These are phyloP conservation scores for Nomada goodeniana DNA, from an alignment of 2,888 invertebrate species.

Conservation along the genomic window DNA sequence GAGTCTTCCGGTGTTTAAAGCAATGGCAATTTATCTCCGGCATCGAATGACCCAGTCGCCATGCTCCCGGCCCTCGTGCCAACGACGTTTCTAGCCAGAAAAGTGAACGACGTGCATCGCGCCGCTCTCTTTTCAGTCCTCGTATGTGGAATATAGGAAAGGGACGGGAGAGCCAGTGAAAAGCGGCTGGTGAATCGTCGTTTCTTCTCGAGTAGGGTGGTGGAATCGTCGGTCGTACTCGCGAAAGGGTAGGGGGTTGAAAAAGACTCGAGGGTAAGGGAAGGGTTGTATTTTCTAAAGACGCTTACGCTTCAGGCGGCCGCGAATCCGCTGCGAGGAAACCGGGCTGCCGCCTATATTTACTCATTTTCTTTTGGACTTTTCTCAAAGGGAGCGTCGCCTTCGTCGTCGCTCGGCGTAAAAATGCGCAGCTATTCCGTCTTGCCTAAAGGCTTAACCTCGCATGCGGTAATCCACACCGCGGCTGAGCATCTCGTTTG, in stretches of 20 bases:
- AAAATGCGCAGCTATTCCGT: conserved; percentile 70
- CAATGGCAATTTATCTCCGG: conserved; percentile 60
- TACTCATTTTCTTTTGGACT: conserved; percentile 71
- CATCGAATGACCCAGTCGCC: conserved; percentile 61
- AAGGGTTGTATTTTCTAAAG: conserved; percentile 69
- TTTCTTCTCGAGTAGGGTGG: conserved; percentile 23
- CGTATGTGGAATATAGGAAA: conserved; percentile 41
- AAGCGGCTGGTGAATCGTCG: conserved; percentile 12
- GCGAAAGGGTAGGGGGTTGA: conserved; percentile 20
- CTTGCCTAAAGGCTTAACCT: conserved; percentile 69
- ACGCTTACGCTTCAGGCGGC: conserved; percentile 70
- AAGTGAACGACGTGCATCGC: conserved; percentile 51
- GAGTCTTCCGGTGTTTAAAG: conserved; percentile 46
- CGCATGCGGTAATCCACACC: conserved; percentile 57
- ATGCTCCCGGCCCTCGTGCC: conserved; percentile 64
- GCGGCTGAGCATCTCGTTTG: conserved; percentile 49
- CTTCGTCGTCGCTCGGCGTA: conserved; percentile 64
- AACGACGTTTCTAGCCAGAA: conserved; percentile 57
- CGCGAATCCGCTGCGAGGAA: conserved; percentile 61
- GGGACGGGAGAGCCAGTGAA: conserved; percentile 44
- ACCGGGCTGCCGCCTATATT: conserved; percentile 65
- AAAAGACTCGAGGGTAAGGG: conserved; percentile 19
- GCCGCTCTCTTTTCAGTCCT: conserved; percentile 40
- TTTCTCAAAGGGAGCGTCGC: conserved; percentile 65
- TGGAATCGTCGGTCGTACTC: conserved; percentile 32